A percentile compares a stretch with the other conserved stretches of the same genome.
Evolutionary conservation across 2,797 vertebrate genomes (phyloP).

Genomic region (Protosalanx chinensis): DNA sequence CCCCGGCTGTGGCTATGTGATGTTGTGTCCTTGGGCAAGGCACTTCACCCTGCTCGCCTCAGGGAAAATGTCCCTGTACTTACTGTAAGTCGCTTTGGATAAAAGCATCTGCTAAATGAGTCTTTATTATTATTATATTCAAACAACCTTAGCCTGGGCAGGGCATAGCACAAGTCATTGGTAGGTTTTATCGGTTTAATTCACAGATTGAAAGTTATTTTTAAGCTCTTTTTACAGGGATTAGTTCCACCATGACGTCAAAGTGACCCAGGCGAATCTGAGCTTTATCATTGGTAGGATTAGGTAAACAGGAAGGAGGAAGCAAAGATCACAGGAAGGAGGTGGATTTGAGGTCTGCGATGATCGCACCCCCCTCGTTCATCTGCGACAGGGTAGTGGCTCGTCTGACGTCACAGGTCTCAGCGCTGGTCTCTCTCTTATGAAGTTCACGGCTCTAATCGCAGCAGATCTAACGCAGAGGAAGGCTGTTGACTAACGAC

Average conservation of each 20-base stretch:
- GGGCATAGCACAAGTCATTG: not conserved
- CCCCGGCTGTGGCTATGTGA: no score
- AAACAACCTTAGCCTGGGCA: no score
- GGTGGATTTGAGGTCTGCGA: not conserved
- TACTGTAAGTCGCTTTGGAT: no score
- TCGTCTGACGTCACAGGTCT: not conserved
- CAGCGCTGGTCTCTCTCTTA: no score
- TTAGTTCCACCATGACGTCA: not conserved
- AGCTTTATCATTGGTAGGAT: not conserved
- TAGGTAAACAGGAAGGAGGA: not conserved
- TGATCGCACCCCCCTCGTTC: not conserved
- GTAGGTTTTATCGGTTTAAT: not conserved
- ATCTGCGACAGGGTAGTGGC: not conserved
- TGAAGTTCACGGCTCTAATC: no score
- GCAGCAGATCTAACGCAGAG: not conserved
- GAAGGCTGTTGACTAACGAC: conserved; percentile 3
- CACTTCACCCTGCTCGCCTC: no score
- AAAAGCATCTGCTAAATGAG: no score
- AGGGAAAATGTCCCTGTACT: no score
- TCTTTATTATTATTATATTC: no score
- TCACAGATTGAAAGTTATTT: not conserved
- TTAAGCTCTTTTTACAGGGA: not conserved
- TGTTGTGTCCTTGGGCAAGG: no score
- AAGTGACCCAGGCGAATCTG: not conserved
- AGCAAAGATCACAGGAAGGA: not conserved